phyloP scores from a whole-genome alignment of 1,140 invertebrate species.

The Agrypnia vestita region DNA sequence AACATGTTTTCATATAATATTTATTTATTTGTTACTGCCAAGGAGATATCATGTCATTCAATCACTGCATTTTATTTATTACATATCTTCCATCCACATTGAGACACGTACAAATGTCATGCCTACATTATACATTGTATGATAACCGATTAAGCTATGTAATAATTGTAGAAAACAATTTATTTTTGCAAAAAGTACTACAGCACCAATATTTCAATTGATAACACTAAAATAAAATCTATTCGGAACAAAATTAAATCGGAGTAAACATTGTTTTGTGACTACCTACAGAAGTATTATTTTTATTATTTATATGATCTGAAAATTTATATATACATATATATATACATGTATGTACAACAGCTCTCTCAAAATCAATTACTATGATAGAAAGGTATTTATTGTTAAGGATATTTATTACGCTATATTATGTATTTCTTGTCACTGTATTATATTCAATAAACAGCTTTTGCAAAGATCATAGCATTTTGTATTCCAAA shows the following conservation, averaged over 20 bases:
- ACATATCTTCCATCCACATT: too few relatives aligned
- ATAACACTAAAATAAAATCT: too few relatives aligned
- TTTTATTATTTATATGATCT: constrained; percentile 14
- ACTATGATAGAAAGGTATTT: constrained; percentile 30
- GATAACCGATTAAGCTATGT: neutral
- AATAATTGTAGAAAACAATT: too few relatives aligned
- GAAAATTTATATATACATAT: constrained; percentile 12
- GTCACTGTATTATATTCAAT: constrained; percentile 48
- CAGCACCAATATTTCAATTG: too few relatives aligned
- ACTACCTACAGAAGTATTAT: constrained; percentile 40
- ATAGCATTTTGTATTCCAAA: neutral
- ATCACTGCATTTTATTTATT: constrained; percentile 40
- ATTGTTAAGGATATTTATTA: constrained; percentile 37
- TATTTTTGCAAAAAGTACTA: too few relatives aligned
- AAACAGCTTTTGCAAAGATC: constrained; percentile 50
- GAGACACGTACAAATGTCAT: too few relatives aligned
- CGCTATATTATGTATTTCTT: constrained; percentile 43
- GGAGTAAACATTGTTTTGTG: neutral
- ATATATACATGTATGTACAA: too few relatives aligned
- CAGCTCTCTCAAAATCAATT: constrained; percentile 44
- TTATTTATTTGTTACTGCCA: constrained; percentile 39
- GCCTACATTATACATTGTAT: neutral
- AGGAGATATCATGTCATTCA: constrained; percentile 32
- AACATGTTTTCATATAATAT: constrained; percentile 32
- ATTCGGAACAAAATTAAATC: too few relatives aligned